These are phyloP conservation scores for Macropodus opercularis DNA, from an alignment of 2,797 vertebrate species.

Conservation along the genomic window DNA sequence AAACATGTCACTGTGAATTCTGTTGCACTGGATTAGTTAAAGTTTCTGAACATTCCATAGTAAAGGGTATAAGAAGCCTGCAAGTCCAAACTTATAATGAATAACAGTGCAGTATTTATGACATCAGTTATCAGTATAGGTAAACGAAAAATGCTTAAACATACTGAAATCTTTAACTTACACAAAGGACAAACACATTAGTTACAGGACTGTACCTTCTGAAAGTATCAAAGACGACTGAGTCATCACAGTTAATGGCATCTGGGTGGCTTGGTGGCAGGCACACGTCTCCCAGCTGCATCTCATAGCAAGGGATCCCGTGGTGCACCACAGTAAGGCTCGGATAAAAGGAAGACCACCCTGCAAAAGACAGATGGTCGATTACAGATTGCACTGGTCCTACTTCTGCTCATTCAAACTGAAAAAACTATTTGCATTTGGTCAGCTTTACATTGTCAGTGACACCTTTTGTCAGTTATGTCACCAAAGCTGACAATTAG, in stretches of 20 bases:
- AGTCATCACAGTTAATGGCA: conserved; percentile 99
- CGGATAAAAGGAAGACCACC: conserved; percentile 99
- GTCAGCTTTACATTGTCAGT: conserved; percentile 7
- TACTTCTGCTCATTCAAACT: conserved; percentile 1
- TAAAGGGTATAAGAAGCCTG: neutral
- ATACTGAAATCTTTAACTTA: neutral
- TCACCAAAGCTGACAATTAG: neutral
- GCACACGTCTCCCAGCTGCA: conserved; percentile 95
- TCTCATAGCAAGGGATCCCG: conserved; percentile 98
- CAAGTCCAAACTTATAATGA: neutral
- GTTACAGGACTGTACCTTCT: conserved; percentile 86
- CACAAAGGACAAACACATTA: neutral
- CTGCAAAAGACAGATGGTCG: conserved; percentile 72
- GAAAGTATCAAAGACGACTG: conserved; percentile 99
- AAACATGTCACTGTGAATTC: neutral
- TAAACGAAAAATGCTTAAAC: neutral
- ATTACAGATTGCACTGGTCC: conserved; percentile 10
- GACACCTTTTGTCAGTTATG: conserved; percentile 15
- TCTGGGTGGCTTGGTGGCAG: conserved; percentile 98
- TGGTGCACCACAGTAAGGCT: conserved; percentile 99
- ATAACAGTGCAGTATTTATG: too few relatives aligned
- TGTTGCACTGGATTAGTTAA: too few relatives aligned
- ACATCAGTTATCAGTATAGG: neutral
- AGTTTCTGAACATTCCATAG: too few relatives aligned
- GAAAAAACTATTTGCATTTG: conserved; percentile 1